These are phyloP conservation scores for Spermophilus dauricus DNA, from an alignment of 2,113 vertebrate genomes.

Conservation along the genomic window DNA sequence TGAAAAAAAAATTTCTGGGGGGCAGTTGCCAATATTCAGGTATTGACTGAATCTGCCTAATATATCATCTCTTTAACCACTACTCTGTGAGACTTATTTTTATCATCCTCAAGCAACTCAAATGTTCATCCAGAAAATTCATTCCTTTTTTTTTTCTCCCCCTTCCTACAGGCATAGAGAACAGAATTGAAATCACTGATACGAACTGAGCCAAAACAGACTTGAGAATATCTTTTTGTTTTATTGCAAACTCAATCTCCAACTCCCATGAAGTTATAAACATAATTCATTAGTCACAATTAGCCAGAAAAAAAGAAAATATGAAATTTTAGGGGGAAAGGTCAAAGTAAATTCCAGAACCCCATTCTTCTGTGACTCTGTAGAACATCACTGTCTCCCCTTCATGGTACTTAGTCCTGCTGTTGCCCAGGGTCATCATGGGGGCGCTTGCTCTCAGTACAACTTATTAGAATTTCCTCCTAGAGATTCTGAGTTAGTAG, in stretches of 20 bases:
- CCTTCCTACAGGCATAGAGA: conserved; percentile 44
- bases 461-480: neutral
- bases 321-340: neutral
- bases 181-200: conserved; percentile 59
- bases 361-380: neutral
- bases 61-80: conserved; percentile 55
- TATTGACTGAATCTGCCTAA: conserved; percentile 32
- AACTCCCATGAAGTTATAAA: neutral
- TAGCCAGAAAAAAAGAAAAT: neutral
- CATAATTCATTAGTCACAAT: conserved; percentile 14
- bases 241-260: neutral
- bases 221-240: conserved; percentile 48
- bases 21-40: conserved; percentile 55
- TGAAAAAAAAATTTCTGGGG: neutral
- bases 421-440: neutral
- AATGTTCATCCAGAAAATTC: conserved; percentile 68
- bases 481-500: neutral
- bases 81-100: conserved; percentile 51
- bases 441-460: neutral
- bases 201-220: conserved; percentile 37
- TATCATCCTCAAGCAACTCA: conserved; percentile 63
- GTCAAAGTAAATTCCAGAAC: neutral
- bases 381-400: neutral
- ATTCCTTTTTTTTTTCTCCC: conserved; percentile 23
- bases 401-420: neutral